Evolutionary conservation across 2,888 invertebrate genomes (phyloP), one percentile per base, ranked within the genome.

Genomic region (Lysandra bellargus): DNA sequence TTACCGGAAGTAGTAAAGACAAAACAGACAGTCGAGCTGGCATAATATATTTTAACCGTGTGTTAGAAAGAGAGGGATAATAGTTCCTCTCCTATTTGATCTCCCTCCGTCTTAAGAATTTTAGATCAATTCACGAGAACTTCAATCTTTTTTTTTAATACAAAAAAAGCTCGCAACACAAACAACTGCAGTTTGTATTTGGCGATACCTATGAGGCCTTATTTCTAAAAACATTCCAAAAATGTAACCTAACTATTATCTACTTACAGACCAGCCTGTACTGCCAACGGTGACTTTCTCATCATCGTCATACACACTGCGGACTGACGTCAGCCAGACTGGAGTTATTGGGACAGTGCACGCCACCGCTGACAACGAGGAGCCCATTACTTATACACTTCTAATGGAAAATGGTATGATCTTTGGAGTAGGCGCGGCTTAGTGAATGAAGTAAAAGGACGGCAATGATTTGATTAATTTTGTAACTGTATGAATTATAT

Each of bases 361-460:
- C 4, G 94, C 94, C 1, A 85, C 86, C n/a, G 87, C 91, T 1
- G 87, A 88, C 82, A 92, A 91, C 78, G 88, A 87, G 61, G 93
- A 93, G 81, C 77, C 81, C 0, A 69, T 94, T n/a, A 80, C 78
- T 7, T 94, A 92, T 83, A 87, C 90, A 1, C 83, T 93, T 30
- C 78, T 78, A 12, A 79, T 87, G 17, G 82, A 87, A 30, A 85
- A 90, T 83, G 89, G 93, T 92, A 86, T 84, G 30, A 64, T 30
- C 64, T 30, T 30, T 4, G 4, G 9, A 30, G 1, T 57, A 17
- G 57, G 57, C 3, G 17, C 57, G 57, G 57, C 17, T 57, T 57
- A 57, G 1, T 49, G 2, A 12, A 49, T 49, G 9, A 12, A 12
- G 49, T 44, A 5, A 53, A 57, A 17, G 0, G 4, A 57, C 4